These are phyloP conservation scores for Erinaceus europaeus DNA, from an alignment of 2,113 vertebrate species.

Conservation along the genomic window DNA sequence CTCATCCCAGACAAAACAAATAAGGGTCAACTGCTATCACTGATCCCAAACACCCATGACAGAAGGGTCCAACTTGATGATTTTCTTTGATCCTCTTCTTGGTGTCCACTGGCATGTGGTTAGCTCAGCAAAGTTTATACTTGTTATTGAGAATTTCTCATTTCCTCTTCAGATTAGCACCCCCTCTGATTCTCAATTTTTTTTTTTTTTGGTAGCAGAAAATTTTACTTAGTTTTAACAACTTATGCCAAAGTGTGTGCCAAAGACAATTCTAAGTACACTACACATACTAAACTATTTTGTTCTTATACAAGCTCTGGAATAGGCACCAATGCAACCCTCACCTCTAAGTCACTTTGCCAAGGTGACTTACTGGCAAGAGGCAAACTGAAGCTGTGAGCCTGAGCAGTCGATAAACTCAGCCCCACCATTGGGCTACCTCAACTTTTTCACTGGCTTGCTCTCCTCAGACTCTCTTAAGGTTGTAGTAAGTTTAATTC, in stretches of 20 bases:
- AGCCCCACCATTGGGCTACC: background rate
- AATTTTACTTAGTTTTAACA: no score
- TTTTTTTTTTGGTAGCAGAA: background rate
- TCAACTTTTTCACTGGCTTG: background rate
- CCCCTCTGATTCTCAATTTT: background rate
- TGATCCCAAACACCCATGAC: conserved; percentile 21
- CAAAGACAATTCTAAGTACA: background rate
- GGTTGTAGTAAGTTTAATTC: background rate
- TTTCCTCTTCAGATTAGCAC: background rate
- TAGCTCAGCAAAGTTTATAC: background rate
- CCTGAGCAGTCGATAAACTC: background rate
- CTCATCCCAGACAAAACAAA: conserved; percentile 47
- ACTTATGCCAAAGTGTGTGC: no score
- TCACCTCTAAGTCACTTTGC: background rate
- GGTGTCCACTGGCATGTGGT: background rate
- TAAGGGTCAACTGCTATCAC: conserved; percentile 31
- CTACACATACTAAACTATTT: background rate
- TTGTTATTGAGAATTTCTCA: background rate
- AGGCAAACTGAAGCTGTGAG: background rate
- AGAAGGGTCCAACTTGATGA: background rate
- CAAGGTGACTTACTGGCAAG: background rate
- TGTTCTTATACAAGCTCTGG: background rate
- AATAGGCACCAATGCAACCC: background rate
- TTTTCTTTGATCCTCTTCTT: conserved; percentile 32
- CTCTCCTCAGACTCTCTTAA: background rate